Percentiles rank a stretch among this genome's conserved stretches.
phyloP scores from a whole-genome alignment of 2,113 vertebrate genomes.

The Melanotaenia duboulayi region DNA sequence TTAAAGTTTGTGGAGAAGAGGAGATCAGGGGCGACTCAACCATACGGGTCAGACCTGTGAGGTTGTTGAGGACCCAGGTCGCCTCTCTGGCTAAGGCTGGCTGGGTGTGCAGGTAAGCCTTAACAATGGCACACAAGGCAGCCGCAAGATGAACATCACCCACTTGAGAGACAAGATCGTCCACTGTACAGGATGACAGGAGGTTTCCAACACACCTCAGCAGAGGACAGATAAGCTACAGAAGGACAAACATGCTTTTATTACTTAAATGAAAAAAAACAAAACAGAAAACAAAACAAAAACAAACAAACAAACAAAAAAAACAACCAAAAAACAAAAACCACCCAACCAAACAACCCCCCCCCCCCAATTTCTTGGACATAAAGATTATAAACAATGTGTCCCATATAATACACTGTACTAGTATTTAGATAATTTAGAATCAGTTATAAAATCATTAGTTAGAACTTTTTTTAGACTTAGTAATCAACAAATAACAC shows the following conservation, averaged over 20 bases:
- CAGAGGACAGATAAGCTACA: slow-evolving; percentile 90
- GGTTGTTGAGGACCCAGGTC: slow-evolving; percentile 95
- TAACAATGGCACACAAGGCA: slow-evolving; percentile 87
- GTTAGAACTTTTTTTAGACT: too few relatives aligned
- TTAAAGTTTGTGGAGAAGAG: not conserved
- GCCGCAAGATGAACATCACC: slow-evolving; percentile 80
- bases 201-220: slow-evolving; percentile 92
- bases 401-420: too few relatives aligned
- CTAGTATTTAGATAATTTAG: too few relatives aligned
- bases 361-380: not conserved
- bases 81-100: slow-evolving; percentile 87
- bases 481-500: too few relatives aligned
- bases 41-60: slow-evolving; percentile 84
- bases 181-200: slow-evolving; percentile 74
- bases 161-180: slow-evolving; percentile 41
- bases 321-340: too few relatives aligned
- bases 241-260: not conserved
- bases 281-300: too few relatives aligned
- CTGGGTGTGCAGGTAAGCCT: slow-evolving; percentile 82
- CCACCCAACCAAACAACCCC: too few relatives aligned
- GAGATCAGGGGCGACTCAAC: not conserved
- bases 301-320: too few relatives aligned
- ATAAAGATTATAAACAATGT: too few relatives aligned
- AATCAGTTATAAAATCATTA: too few relatives aligned
- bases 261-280: not conserved